A percentile compares a stretch with the other conserved stretches of the same genome.
These are phyloP conservation scores for Drosophila bipectinata DNA, from an alignment of 1,140 invertebrate genomes.

Conservation along the genomic window DNA sequence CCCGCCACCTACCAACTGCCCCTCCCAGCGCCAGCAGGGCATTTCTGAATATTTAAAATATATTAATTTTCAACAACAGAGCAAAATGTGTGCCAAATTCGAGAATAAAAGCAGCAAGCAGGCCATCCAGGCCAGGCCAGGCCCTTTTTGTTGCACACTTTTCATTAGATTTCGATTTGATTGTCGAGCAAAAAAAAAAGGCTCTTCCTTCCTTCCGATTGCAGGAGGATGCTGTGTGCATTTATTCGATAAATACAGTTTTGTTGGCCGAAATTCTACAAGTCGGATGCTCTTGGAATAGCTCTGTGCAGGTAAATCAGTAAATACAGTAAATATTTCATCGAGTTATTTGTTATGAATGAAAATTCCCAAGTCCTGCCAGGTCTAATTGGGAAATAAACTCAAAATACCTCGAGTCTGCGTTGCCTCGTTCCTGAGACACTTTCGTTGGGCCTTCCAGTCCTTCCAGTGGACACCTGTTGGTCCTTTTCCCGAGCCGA, in stretches of 20 bases:
- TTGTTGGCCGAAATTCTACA: constrained; percentile 13
- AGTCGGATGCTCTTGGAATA: constrained; percentile 24
- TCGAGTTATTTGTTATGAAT: background rate
- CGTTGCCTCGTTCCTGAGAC: background rate
- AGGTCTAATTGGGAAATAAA: background rate
- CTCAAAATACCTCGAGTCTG: background rate
- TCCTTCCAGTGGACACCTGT: constrained; percentile 60
- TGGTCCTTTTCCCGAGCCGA: constrained; percentile 23
- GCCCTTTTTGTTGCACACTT: constrained; percentile 25
- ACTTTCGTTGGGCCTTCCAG: constrained; percentile 29
- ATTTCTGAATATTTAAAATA: constrained; percentile 51
- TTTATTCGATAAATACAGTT: constrained; percentile 14
- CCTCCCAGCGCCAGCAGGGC: constrained; percentile 2
- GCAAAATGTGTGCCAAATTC: constrained; percentile 11
- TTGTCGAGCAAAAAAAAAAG: constrained; percentile 21
- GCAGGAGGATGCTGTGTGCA: background rate
- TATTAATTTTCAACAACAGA: constrained; percentile 43
- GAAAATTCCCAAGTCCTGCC: background rate
- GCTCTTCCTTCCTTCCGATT: background rate
- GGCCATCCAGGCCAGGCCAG: too few relatives aligned
- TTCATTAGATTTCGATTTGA: constrained; percentile 34
- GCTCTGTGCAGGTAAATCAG: constrained; percentile 29
- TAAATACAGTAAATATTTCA: background rate
- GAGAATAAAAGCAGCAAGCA: background rate
- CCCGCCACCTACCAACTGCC: too few relatives aligned